Conservation (phyloP, 2,113 vertebrate genomes). For the Corvus cornix region DNA sequence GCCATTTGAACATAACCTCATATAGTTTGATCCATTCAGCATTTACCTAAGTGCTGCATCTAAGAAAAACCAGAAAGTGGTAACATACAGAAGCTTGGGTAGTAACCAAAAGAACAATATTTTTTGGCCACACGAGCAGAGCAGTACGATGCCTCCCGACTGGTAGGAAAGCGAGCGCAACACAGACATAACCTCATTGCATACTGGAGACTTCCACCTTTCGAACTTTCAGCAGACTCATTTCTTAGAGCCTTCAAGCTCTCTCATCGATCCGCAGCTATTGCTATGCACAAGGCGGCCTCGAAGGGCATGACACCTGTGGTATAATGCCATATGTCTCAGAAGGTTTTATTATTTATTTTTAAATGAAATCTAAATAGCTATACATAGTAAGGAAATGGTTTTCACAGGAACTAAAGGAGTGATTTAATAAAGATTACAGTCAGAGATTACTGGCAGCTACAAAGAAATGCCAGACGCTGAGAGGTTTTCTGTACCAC, state of each 20-base stretch:
- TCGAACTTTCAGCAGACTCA: slow-evolving; percentile 62
- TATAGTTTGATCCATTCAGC: slow-evolving; percentile 45
- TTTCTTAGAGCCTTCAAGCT: slow-evolving; percentile 69
- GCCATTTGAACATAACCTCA: slow-evolving; percentile 55
- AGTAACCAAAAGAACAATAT: slow-evolving; percentile 49
- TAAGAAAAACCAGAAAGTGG: not conserved
- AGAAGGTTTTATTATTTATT: slow-evolving; percentile 60
- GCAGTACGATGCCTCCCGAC: not conserved
- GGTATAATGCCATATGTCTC: slow-evolving; percentile 35
- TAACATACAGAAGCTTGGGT: slow-evolving; percentile 58
- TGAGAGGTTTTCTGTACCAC: not conserved
- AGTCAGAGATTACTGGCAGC: slow-evolving; percentile 45
- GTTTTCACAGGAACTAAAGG: slow-evolving; percentile 17
- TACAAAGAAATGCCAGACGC: slow-evolving; percentile 1
- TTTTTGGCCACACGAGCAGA: slow-evolving; percentile 40
- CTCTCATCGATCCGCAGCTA: slow-evolving; percentile 33
- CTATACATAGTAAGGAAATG: slow-evolving; percentile 40
- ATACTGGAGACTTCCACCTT: slow-evolving; percentile 47
- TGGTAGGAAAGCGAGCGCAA: not conserved
- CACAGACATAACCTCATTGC: slow-evolving; percentile 68
- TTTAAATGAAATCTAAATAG: slow-evolving; percentile 45
- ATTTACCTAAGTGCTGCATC: slow-evolving; percentile 45
- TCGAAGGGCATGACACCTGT: slow-evolving; percentile 43
- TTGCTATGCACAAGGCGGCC: slow-evolving; percentile 54
- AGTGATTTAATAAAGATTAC: slow-evolving; percentile 59